A percentile compares a stretch with the other conserved stretches of the same genome.
These are phyloP conservation scores for Pseudomyrmex gracilis DNA, from an alignment of 1,140 invertebrate species.

Conservation along the genomic window DNA sequence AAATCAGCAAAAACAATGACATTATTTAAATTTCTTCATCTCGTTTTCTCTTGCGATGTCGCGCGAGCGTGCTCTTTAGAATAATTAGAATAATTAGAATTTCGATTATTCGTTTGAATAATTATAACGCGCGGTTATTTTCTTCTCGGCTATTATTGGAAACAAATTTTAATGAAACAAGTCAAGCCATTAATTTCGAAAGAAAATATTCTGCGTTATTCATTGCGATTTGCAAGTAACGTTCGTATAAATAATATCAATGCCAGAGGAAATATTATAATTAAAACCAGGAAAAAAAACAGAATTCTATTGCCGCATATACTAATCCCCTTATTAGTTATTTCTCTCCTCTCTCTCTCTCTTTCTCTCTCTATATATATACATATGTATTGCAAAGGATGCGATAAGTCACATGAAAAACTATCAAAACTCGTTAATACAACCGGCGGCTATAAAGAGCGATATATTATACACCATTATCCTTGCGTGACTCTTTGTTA, in stretches of 20 bases:
- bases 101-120: no score
- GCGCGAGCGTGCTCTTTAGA: background rate
- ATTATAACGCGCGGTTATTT: background rate
- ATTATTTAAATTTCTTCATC: no score
- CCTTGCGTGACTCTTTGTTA: constrained; percentile 68
- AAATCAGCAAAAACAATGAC: background rate
- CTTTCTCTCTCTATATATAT: no score
- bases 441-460: constrained; percentile 1
- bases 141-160: background rate
- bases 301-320: background rate
- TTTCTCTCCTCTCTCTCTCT: background rate
- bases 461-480: constrained; percentile 44
- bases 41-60: no score
- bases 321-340: constrained; percentile 12
- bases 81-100: background rate
- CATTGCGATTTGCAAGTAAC: constrained; percentile 10
- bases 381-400: no score
- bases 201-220: background rate
- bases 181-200: constrained; percentile 3
- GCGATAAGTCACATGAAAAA: background rate
- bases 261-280: background rate
- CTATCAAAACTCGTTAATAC: background rate
- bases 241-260: background rate
- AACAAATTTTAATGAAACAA: background rate
- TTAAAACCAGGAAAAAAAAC: background rate